Evolutionary conservation across 2,113 vertebrate genomes (phyloP).

Genomic region (Dipodomys stephensi): DNA sequence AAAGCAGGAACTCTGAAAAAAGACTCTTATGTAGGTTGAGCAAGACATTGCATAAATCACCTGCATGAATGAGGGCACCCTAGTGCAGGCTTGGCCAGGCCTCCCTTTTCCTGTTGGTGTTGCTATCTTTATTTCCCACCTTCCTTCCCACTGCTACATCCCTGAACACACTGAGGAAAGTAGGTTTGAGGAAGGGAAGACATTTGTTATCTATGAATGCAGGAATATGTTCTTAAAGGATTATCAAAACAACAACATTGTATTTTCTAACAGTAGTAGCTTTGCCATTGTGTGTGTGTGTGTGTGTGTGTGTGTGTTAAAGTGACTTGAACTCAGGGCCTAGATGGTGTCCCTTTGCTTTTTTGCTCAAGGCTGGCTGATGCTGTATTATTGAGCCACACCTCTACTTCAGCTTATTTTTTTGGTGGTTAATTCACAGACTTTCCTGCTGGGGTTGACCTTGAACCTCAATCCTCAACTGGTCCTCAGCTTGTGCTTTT

Average conservation of each 20-base stretch:
- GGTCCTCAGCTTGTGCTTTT: background rate
- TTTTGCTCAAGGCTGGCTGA: too few species aligned
- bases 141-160: background rate
- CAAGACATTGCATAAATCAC: background rate
- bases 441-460: too few species aligned
- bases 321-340: too few species aligned
- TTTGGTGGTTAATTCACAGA: too few species aligned
- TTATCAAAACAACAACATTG: background rate
- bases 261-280: background rate
- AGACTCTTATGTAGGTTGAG: background rate
- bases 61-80: background rate
- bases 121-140: background rate
- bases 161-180: background rate
- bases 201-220: background rate
- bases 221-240: conserved; percentile 24
- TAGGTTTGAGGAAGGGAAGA: background rate
- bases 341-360: too few species aligned
- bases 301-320: too few species aligned
- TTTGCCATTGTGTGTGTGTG: background rate
- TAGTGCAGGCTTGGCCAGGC: background rate
- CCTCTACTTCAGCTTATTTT: background rate
- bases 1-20: conserved; percentile 18
- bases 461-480: too few species aligned
- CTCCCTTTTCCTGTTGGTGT: background rate
- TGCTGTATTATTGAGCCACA: too few species aligned